Evolutionary conservation across 1,140 invertebrate genomes (phyloP).

Genomic region (Pachyrhynchus sulphureomaculatus): DNA sequence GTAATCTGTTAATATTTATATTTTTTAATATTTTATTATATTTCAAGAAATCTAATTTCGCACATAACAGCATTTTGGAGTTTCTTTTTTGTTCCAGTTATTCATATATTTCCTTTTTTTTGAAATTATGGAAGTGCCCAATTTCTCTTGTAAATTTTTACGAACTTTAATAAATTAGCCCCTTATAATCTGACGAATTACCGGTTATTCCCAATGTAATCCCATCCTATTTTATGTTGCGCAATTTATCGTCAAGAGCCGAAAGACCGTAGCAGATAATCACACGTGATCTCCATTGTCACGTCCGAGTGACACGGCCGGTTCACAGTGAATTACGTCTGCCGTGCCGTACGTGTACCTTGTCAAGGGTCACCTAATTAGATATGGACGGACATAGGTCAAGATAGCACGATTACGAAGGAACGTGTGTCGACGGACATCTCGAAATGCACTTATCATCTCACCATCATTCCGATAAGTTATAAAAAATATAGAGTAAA

Average conservation of each 20-base stretch:
- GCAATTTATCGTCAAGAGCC: conserved; percentile 11
- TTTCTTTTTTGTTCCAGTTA: too few relatives aligned
- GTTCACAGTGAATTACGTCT: conserved; percentile 40
- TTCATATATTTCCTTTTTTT: too few relatives aligned
- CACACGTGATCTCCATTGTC: conserved; percentile 45
- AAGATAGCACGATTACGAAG: conserved; percentile 36
- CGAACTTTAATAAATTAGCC: too few relatives aligned
- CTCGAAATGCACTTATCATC: too few relatives aligned
- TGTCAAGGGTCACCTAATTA: conserved; percentile 47
- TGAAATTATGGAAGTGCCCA: too few relatives aligned
- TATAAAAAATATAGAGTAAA: not conserved
- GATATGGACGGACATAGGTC: conserved; percentile 42
- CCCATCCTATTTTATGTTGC: not conserved
- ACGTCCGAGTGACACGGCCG: conserved; percentile 44
- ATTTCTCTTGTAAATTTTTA: too few relatives aligned
- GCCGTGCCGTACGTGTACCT: conserved; percentile 42
- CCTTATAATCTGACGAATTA: not conserved
- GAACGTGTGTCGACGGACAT: conserved; percentile 35
- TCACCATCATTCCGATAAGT: too few relatives aligned
- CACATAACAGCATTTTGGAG: too few relatives aligned
- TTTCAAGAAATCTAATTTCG: too few relatives aligned
- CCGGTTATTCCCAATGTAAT: not conserved
- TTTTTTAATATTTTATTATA: too few relatives aligned
- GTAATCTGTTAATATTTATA: too few relatives aligned
- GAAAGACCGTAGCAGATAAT: conserved; percentile 36